Evolutionary conservation across 1,140 invertebrate genomes (phyloP).

Genomic region (Bombus turneri): DNA sequence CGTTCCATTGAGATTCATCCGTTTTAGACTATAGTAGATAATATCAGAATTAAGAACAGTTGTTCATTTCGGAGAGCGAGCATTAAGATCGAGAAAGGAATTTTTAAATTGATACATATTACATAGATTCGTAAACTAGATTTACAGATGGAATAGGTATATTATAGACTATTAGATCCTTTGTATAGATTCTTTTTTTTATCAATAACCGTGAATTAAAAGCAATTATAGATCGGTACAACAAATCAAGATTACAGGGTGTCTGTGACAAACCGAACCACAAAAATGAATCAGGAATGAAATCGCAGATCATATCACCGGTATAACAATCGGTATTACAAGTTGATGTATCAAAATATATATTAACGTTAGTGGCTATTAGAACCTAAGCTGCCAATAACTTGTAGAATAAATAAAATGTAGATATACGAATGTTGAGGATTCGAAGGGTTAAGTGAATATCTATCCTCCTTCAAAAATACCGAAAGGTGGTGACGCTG

Average conservation of each 20-base stretch:
- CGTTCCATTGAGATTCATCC: background rate
- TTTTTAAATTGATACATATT: background rate
- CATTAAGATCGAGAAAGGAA: background rate
- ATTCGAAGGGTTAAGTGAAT: background rate
- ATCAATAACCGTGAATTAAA: no score
- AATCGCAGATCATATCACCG: no score
- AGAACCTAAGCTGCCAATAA: background rate
- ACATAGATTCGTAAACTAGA: background rate
- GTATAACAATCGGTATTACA: no score
- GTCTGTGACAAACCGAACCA: no score
- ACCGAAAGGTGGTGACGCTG: background rate
- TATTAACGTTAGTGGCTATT: background rate
- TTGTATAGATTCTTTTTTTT: no score
- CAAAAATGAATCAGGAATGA: no score
- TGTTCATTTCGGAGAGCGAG: background rate
- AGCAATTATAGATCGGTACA: no score
- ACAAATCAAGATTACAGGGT: no score
- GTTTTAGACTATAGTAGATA: background rate
- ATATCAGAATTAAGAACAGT: background rate
- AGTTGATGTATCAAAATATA: no score
- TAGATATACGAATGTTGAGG: background rate
- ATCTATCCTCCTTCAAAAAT: slow-evolving; percentile 9
- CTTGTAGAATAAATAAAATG: background rate
- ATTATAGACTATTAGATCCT: no score
- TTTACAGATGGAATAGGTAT: background rate